A percentile compares a stretch with the other conserved stretches of the same genome.
Evolutionary conservation across 1,140 invertebrate genomes (phyloP).

Genomic region (Pomacea maculata): DNA sequence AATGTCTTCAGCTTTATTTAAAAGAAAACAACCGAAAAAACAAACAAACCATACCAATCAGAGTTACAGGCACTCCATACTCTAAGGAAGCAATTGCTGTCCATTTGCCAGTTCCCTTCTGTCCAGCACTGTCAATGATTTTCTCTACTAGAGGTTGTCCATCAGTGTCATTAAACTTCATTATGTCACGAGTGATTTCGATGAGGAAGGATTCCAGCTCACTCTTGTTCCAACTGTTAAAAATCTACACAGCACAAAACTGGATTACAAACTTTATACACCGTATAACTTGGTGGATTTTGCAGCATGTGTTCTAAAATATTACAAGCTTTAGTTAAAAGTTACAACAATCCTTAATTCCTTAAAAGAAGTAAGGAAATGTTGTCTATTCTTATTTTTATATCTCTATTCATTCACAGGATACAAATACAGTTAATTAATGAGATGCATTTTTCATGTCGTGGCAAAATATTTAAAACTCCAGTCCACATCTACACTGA

Average conservation of each 20-base stretch:
- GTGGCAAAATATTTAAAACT: no score
- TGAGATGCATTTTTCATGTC: no score
- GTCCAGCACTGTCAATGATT: slow-evolving; percentile 95
- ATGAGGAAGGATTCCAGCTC: slow-evolving; percentile 98
- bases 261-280: no score
- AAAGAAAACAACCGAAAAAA: neutral
- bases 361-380: no score
- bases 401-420: no score
- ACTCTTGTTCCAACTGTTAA: slow-evolving; percentile 95
- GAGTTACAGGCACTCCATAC: slow-evolving; percentile 95
- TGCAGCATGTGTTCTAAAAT: no score
- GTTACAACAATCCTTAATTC: no score
- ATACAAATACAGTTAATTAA: no score
- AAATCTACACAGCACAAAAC: slow-evolving; percentile 69
- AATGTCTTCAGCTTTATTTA: neutral
- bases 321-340: no score
- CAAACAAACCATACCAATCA: slow-evolving; percentile 76
- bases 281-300: no score
- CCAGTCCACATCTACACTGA: no score
- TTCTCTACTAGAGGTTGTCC: slow-evolving; percentile 87
- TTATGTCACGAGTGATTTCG: slow-evolving; percentile 96
- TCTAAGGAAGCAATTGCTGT: slow-evolving; percentile 96
- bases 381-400: no score
- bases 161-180: slow-evolving; percentile 90
- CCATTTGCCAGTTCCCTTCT: slow-evolving; percentile 99